Conservation (phyloP, 2,888 invertebrate species). For the Drosophila tripunctata region DNA sequence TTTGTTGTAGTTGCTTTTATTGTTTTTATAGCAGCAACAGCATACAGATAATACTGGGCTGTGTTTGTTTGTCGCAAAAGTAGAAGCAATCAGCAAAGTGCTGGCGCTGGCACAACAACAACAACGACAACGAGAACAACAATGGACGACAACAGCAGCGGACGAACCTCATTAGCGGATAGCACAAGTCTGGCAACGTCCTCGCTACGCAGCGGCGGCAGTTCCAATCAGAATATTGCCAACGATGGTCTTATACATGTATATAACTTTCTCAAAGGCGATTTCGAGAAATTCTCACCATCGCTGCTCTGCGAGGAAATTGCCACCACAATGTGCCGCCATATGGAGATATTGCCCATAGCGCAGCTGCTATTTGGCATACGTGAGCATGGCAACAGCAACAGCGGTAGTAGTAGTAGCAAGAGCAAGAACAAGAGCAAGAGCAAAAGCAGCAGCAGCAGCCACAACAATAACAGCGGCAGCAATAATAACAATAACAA, state of each 20-base stretch:
- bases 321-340: conserved; percentile 89
- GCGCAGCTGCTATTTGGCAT: conserved; percentile 92
- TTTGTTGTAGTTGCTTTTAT: conserved; percentile 12
- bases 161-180: conserved; percentile 57
- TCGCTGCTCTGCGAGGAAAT: conserved; percentile 88
- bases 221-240: conserved; percentile 50
- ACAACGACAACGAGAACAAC: not conserved
- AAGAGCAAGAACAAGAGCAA: conserved; percentile 64
- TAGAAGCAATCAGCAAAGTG: too few relatives aligned
- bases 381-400: conserved; percentile 85
- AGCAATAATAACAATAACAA: too few relatives aligned
- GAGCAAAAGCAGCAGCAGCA: conserved; percentile 10
- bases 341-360: conserved; percentile 90
- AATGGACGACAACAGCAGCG: conserved; percentile 74
- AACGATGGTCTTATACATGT: conserved; percentile 69
- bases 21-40: not conserved
- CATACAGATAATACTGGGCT: too few relatives aligned
- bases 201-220: conserved; percentile 52
- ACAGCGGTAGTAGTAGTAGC: conserved; percentile 6
- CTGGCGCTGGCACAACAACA: too few relatives aligned
- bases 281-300: conserved; percentile 69
- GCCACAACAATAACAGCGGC: not conserved
- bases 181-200: conserved; percentile 61
- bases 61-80: too few relatives aligned
- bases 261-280: conserved; percentile 73